Evolutionary conservation across 2,888 invertebrate species (phyloP), one percentile per base, ranked within the genome.

Genomic region (Cyrtodaria siliqua): DNA sequence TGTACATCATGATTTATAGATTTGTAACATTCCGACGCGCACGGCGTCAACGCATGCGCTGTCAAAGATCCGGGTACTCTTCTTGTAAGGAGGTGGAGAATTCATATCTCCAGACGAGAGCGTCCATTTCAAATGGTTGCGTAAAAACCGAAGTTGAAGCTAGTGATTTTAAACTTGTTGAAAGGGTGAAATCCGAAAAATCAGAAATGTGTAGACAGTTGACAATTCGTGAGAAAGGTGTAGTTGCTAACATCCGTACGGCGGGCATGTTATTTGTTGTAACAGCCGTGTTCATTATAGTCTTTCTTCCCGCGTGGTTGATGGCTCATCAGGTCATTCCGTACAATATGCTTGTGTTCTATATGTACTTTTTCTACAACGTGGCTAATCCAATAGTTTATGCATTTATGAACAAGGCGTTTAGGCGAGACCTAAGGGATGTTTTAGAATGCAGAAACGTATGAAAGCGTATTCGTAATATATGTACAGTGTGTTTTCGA

Each of bases 181-280:
- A 29, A 16, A 24, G 49, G 18, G 33, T 20, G 6, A 38, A 16
- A 0, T 20, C 38, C 0, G 74, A 74, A 26, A 71, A 63, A 40
- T 50, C 60, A 18, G 71, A 64, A 52, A 72, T 77, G 38, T 57
- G 61, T 8, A 27, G 85, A n/a, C 78, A 82, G 49, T 66, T 79
- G 47, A 86, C 87, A 42, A 85, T 88, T 57, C 60, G 87, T 29
- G 88, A 88, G 60, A 79, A 86, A 27, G 84, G 85, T 20, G 76
- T 89, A 14, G 86, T 87, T 38, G 90, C 90, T 14, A 92, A 92
- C 77, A 83, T 92, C 49, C 89, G 91, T 59, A 92, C 92, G 18
- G 92, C 92, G 9, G 90, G 87, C 26, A 92, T 92, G 92, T 44
- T 92, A 73, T 92, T 92, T 84, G 92, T 92, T 9, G 92, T 92